phyloP scores from a whole-genome alignment of 2,113 vertebrate genomes.

The Hydrochoerus hydrochaeris region DNA sequence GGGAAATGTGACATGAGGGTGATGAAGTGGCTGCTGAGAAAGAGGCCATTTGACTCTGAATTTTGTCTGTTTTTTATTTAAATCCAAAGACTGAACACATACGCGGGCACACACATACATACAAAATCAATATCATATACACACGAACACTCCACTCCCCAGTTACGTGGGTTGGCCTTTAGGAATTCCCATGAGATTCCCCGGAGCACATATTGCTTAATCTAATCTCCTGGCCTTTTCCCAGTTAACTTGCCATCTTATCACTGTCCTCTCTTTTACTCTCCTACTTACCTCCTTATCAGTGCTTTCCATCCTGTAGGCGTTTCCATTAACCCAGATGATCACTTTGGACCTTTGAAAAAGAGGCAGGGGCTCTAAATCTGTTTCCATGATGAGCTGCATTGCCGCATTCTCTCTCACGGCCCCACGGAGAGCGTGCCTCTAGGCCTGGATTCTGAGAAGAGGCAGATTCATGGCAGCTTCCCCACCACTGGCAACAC shows the following conservation, averaged over 20 bases:
- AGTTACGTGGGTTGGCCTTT: not conserved
- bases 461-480: not conserved
- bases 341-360: slow-evolving; percentile 36
- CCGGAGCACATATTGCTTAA: not conserved
- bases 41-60: slow-evolving; percentile 57
- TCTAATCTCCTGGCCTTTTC: not conserved
- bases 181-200: slow-evolving; percentile 3
- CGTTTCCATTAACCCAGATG: slow-evolving; percentile 4
- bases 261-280: slow-evolving; percentile 28
- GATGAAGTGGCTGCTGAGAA: slow-evolving; percentile 71
- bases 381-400: not conserved
- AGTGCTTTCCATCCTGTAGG: not conserved
- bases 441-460: slow-evolving; percentile 24
- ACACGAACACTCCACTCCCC: not conserved
- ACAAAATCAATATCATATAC: not conserved
- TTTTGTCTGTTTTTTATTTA: slow-evolving; percentile 74
- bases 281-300: slow-evolving; percentile 32
- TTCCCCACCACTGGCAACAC: not conserved
- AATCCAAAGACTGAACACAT: slow-evolving; percentile 49
- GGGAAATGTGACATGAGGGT: slow-evolving; percentile 61
- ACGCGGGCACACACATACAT: not conserved
- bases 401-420: not conserved
- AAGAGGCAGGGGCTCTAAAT: not conserved
- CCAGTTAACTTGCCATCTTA: slow-evolving; percentile 15
- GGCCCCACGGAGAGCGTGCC: not conserved